Base-by-base conservation (phyloP, 2,888 invertebrate species). In the Alloplasta piceator region DNA sequence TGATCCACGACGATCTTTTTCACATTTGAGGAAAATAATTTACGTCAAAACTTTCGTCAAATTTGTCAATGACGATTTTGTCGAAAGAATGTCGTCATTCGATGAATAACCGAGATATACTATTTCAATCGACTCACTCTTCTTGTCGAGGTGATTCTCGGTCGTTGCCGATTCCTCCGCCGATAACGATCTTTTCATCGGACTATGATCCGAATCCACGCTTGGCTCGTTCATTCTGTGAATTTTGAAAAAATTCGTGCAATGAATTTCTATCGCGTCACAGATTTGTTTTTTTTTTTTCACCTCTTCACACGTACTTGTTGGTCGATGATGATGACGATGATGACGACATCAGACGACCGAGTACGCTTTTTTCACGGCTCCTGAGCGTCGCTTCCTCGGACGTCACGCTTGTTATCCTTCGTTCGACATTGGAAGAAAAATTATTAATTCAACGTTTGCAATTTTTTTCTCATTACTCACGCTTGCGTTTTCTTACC, bases 151-250 rank as follows among this genome's bases (percentile, higher is more conserved):
- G 50, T 93, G 93, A 61, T 26, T 26, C 26, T 93, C 93, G 82
- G 92, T 93, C 46, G 88, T 90, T 39, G 90, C 92, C 0, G 93
- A 93, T 55, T 92, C 91, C 26, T 3, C 26, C 1, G 91, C 89
- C 0, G 93, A 93, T 6, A 92, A 83, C 4, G 93, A 86, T 84
- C 92, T 86, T 81, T 91, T 90, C 0, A 91, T 83, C 0, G 92
- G 90, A 46, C 84, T 79, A 56, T 90, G 90, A 38, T 90, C 87
- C 77, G 70, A 72, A 16, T 82, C 86, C 5, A 75, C 73, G 12
- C 14, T 71, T 12, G 70, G 70, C 12, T 64, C 79, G 46, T 78
- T 81, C 1, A 55, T 66, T 63, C 83, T 83, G 43, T 14, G 60
- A 63, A 14, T 61, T 12, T 43, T 61, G 7, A 43, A 12, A 26